phyloP scores from a whole-genome alignment of 37 sponge, comb jelly and placozoan genomes.

The Chondrilla cf. caribensis region DNA sequence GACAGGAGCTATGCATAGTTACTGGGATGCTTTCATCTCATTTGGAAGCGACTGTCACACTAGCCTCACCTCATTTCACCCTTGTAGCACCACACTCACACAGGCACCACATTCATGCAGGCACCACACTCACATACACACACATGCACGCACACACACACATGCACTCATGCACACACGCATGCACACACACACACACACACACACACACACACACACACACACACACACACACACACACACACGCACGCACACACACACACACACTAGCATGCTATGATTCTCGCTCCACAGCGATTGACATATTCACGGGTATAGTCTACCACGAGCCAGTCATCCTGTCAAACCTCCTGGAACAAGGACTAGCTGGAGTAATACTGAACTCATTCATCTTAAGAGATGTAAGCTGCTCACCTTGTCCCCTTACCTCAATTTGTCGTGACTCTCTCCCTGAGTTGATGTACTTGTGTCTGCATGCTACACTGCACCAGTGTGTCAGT shows the following conservation, averaged over 20 bases:
- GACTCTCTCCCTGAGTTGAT: neutral
- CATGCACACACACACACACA: conserved; percentile 19
- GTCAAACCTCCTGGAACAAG: conserved; percentile 85
- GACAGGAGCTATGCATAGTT: conserved; percentile 1
- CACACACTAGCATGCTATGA: neutral
- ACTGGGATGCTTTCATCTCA: neutral
- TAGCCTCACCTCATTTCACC: neutral
- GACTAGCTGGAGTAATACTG: conserved; percentile 84
- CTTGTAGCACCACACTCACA: neutral
- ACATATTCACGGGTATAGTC: conserved; percentile 83
- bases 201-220: conserved; percentile 19
- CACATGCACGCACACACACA: neutral
- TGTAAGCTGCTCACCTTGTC: conserved; percentile 34
- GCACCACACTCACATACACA: neutral
- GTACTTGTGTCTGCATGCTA: neutral
- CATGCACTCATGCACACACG: neutral
- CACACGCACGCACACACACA: conserved; percentile 31
- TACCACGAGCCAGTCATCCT: conserved; percentile 91
- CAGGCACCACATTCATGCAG: neutral
- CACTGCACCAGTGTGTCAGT: neutral
- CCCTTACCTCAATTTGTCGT: neutral
- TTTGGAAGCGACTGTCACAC: conserved; percentile 2
- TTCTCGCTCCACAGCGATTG: conserved; percentile 59
- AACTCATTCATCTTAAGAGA: conserved; percentile 89
- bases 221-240: conserved; percentile 18